Conservation (phyloP, 53 echinoderm and acorn worm genomes). For the Luidia sarsii region DNA sequence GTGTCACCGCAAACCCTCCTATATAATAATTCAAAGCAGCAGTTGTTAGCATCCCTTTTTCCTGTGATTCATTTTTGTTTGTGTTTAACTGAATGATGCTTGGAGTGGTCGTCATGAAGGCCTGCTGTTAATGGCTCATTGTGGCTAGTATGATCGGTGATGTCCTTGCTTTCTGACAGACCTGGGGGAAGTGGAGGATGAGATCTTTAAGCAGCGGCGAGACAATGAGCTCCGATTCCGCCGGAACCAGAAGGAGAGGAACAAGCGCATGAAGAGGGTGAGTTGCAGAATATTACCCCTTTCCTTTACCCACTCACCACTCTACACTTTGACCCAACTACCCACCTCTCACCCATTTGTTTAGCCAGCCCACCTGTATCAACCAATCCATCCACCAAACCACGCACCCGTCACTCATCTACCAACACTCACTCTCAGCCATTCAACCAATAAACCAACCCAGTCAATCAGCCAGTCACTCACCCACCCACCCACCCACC, state of each 20-base stretch:
- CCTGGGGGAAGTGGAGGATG: conserved; percentile 90
- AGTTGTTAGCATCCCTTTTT: too few species aligned
- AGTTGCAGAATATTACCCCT: background rate
- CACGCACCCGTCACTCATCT: background rate
- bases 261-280: conserved; percentile 66
- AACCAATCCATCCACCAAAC: background rate
- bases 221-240: conserved; percentile 81
- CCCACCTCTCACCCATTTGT: background rate
- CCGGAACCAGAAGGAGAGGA: conserved; percentile 69
- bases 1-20: too few species aligned
- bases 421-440: too few species aligned
- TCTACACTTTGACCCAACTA: background rate
- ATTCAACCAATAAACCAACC: too few species aligned
- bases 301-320: background rate
- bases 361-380: background rate
- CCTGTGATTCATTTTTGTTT: too few species aligned
- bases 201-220: conserved; percentile 93
- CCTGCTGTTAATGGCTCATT: too few species aligned
- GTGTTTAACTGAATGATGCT: too few species aligned
- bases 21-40: too few species aligned
- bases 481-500: too few species aligned
- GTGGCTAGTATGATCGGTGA: background rate
- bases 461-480: too few species aligned
- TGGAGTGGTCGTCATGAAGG: too few species aligned
- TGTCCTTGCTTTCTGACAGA: conserved; percentile 30